Evolutionary conservation across 2,888 invertebrate genomes (phyloP).

Genomic region (Nebria salina): DNA sequence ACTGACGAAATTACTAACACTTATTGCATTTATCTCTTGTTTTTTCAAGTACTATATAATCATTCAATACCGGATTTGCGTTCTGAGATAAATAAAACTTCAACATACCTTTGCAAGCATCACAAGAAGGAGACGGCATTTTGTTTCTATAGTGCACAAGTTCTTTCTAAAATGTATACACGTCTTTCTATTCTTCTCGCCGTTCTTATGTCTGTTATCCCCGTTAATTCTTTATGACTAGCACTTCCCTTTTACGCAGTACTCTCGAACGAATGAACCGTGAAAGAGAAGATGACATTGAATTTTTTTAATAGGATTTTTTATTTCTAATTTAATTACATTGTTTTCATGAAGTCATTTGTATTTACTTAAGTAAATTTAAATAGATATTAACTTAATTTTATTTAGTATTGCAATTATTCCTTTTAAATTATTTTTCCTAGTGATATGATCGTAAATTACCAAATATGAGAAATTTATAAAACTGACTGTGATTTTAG

Average conservation of each 20-base stretch:
- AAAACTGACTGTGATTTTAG: no score
- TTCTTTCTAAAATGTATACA: neutral
- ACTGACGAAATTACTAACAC: neutral
- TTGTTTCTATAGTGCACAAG: slow-evolving; percentile 46
- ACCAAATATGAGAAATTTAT: no score
- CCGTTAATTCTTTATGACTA: neutral
- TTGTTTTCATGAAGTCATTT: no score
- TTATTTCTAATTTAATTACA: neutral
- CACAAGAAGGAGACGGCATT: slow-evolving; percentile 68
- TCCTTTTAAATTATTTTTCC: no score
- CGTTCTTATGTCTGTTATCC: slow-evolving; percentile 7
- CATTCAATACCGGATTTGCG: no score
- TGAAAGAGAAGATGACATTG: neutral
- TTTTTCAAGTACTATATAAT: neutral
- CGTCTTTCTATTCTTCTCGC: slow-evolving; percentile 26
- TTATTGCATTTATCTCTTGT: neutral
- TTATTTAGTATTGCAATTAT: no score
- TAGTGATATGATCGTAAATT: no score
- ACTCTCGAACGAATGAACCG: neutral
- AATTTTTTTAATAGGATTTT: neutral
- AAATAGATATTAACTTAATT: no score
- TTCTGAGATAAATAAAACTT: neutral
- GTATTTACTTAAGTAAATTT: no score
- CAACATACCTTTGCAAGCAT: slow-evolving; percentile 67
- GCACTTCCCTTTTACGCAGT: neutral